These are phyloP conservation scores for Scrobipalpa atriplicella DNA, from an alignment of 2,888 invertebrate species.

Conservation along the genomic window DNA sequence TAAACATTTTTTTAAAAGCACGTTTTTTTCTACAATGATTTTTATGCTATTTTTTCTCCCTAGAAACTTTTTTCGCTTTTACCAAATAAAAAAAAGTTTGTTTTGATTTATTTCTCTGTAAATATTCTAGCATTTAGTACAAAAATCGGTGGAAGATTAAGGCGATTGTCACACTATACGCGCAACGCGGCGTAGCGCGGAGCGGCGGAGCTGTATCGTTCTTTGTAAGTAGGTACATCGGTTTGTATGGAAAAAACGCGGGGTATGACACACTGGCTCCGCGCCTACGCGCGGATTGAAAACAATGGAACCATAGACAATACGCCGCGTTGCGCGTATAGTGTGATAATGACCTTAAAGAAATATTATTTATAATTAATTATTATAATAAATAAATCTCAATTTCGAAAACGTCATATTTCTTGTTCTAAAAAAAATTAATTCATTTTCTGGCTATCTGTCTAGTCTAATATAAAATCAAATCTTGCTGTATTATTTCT, in stretches of 20 bases:
- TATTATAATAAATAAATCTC: slow-evolving; percentile 46
- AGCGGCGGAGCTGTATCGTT: too few relatives aligned
- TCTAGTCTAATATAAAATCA: slow-evolving; percentile 22
- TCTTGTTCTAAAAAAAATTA: slow-evolving; percentile 26
- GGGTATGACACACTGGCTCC: too few relatives aligned
- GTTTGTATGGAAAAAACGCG: too few relatives aligned
- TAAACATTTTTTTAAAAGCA: slow-evolving; percentile 24
- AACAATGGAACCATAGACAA: too few relatives aligned
- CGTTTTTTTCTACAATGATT: slow-evolving; percentile 34
- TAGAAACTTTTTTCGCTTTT: slow-evolving; percentile 58
- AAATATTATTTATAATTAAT: slow-evolving; percentile 50
- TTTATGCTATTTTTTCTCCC: slow-evolving; percentile 34
- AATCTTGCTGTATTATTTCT: not conserved
- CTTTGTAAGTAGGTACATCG: too few relatives aligned
- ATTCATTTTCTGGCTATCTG: slow-evolving; percentile 14
- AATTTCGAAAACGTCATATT: slow-evolving; percentile 37
- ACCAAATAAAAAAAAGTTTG: slow-evolving; percentile 77
- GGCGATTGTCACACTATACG: too few relatives aligned
- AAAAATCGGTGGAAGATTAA: slow-evolving; percentile 75
- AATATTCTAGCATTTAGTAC: slow-evolving; percentile 77
- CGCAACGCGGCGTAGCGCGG: too few relatives aligned
- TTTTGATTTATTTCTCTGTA: slow-evolving; percentile 62
- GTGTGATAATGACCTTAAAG: too few relatives aligned
- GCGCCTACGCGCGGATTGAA: too few relatives aligned
- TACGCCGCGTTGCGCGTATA: too few relatives aligned